Evolutionary conservation across 1,140 invertebrate genomes (phyloP), one percentile per base, ranked within the genome.

Genomic region (Drosophila littoralis): DNA sequence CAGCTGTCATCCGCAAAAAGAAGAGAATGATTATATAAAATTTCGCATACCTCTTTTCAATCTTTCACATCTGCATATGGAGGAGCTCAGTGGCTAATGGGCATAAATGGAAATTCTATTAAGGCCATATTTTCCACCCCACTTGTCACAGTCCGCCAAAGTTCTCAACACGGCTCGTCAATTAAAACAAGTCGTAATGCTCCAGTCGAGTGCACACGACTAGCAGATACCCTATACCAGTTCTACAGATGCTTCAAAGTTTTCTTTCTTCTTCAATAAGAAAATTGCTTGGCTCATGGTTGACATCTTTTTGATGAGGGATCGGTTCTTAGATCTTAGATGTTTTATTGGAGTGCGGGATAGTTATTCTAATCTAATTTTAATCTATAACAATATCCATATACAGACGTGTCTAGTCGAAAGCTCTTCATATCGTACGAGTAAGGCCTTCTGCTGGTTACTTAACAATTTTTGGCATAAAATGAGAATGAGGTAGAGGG

Each of bases 31-130:
- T 3, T 35, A 15, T 22, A 40, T n/a, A n/a, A 28, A n/a, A 33
- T 33, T 15, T 15, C 15, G 4, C 9, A 33, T 45, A n/a, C 36
- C 22, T 22, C 6, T 15, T 12, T 40, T 22, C 54, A 40, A 17
- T 54, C 28, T 12, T 12, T 32, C 22, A 51, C 51, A 32, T 43
- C 2, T 45, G 6, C 15, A 54, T 38, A 17, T 54, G 40, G 33
- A 42, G 6, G 17, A 42, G 7, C n/a, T 38, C 35, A 32, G 38
- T 10, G 68, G 38, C 84, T 88, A 89, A 88, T 88, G 80, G 84
- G 75, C 80, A 65, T 55, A 88, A 88, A 88, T 88, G 84, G 83
- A 89, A 89, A 89, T 71, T 83, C 80, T 88, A 88, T 88, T 88
- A 88, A 42, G 70, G 55, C 45, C 58, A 61, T 72, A 55, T 22